These are phyloP conservation scores for Xenops minutus DNA, from an alignment of 2,797 vertebrate genomes.

Conservation along the genomic window DNA sequence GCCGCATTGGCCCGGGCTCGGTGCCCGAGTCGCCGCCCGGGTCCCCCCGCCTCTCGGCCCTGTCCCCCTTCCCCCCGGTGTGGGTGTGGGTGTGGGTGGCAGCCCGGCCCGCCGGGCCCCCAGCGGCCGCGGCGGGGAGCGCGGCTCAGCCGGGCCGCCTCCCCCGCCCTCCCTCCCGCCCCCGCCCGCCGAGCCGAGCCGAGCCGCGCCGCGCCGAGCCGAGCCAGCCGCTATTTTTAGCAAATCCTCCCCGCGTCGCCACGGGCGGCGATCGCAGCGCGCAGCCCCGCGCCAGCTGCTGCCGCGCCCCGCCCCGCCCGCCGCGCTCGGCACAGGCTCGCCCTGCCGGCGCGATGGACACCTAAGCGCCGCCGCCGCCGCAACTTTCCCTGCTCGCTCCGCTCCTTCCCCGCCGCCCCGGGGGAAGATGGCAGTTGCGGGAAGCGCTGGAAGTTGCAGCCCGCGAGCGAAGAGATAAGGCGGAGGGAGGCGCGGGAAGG, in stretches of 20 bases:
- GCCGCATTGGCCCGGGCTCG: not conserved
- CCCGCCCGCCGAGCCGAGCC: too few relatives aligned
- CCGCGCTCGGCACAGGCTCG: not conserved
- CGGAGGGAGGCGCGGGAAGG: not conserved
- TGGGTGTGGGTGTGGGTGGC: too few relatives aligned
- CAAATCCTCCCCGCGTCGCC: constrained; percentile 73
- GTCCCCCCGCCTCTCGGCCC: too few relatives aligned
- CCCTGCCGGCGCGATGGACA: not conserved
- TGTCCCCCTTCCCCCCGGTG: too few relatives aligned
- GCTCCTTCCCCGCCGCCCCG: not conserved
- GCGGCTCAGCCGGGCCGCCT: constrained; percentile 40
- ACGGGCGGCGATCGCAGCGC: constrained; percentile 70
- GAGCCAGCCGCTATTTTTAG: constrained; percentile 81
- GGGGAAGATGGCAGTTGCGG: constrained; percentile 70
- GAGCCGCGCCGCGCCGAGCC: not conserved
- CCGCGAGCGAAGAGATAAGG: constrained; percentile 34
- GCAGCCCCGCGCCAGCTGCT: constrained; percentile 33
- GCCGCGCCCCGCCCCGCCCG: not conserved
- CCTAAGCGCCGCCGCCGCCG: not conserved
- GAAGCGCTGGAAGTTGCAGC: constrained; percentile 63
- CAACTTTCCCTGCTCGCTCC: constrained; percentile 61
- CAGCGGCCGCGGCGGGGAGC: not conserved
- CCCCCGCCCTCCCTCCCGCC: constrained; percentile 15
- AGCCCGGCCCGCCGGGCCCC: not conserved
- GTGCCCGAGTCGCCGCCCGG: too few relatives aligned